Evolutionary conservation across 2,797 vertebrate genomes (phyloP), one percentile per base, ranked within the genome.

Genomic region (Serranus cabrilla): DNA sequence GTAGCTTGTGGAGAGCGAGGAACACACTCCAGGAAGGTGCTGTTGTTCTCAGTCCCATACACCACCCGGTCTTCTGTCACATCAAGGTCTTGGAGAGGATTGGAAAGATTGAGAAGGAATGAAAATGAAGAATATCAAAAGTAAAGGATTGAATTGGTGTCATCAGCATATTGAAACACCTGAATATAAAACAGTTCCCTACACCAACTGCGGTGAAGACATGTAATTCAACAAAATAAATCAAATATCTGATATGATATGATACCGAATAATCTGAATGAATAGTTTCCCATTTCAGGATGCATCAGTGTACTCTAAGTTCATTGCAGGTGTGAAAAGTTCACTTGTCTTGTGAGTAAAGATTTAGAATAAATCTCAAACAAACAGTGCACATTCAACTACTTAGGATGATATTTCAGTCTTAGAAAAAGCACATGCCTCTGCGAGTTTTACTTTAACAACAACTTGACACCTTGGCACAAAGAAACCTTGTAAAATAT

Each of bases 1-100:
- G 93, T 85, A 42, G 98, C 97, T 90, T 98, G 97, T 0, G 96
- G 96, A 4, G 97, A 98, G 46, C 95, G 96, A 76, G 92, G 92
- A 20, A 92, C 70, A 4, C 98, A 99, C 90, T 98, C 97, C 77
- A 99, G 91, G 89, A 99, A 97, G 52, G 97, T 98, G 93, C 97
- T 98, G 91, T 98, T 99, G 93, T 97, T 94, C 87, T 99, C 98
- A 0, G 94, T 96, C 47, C 96, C 97, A 0, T 96, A 99, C 17
- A 98, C 93, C 31, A 95, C 90, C 70, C 88, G 91, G 82, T 96
- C 93, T 61, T 94, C 95, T 4, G 73, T 45, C 0, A 68, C 81
- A 49, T 97, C 96, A 0, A 93, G 65, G 23, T 96, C 95, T 23
- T 96, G 75, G 0, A 7, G 3, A 69, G 9, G 2, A 34, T 17